Base-by-base conservation (phyloP, 1,140 invertebrate genomes). In the Drusus annulatus region DNA sequence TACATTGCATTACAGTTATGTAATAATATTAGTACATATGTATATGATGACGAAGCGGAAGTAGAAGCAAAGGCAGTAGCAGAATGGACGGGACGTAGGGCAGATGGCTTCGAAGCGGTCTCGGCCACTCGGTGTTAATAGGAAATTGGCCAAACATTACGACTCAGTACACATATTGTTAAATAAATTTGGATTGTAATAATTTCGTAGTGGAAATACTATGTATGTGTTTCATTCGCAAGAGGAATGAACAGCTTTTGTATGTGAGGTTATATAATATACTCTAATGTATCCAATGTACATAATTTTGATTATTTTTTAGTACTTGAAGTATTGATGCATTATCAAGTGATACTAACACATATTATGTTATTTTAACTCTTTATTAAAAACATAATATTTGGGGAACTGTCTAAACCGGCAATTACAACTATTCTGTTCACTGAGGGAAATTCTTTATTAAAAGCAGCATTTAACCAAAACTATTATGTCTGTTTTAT, bases 231-330 rank as follows among this genome's bases (percentile, higher is more conserved):
- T 63, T 63, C 62, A 63, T 63, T 63, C 62, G 62, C 25, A 28
- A 69, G 31, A 69, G 36, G 65, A 50, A 50, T 50, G 31, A 69
- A 50, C 65, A 69, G 65, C 65, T 69, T 69, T 69, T 50, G 65
- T 69, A 69, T 69, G 65, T 69, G 65, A 69, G 65, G 65, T 69
- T 69, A 69, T 69, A 69, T 69, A 31, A 63, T 69, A 69, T 69
- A 69, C 65, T 69, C 65, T 19, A 25, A 28, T 74, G 69, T 73
- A 73, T 73, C 69, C 45, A 54, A 23, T 73, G 69, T 74, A 74
- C 69, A 74, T 74, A 74, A 21, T 74, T 74, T 74, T 74, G 69
- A 23, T 74, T 74, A 74, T 54, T 69, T 69, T 65, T 63, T 63
- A 63, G 62, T 25, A 63, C 62, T 16, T 63, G 21, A 63, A 63